Conservation (phyloP, 2,113 vertebrate genomes). For the Chionomys nivalis region DNA sequence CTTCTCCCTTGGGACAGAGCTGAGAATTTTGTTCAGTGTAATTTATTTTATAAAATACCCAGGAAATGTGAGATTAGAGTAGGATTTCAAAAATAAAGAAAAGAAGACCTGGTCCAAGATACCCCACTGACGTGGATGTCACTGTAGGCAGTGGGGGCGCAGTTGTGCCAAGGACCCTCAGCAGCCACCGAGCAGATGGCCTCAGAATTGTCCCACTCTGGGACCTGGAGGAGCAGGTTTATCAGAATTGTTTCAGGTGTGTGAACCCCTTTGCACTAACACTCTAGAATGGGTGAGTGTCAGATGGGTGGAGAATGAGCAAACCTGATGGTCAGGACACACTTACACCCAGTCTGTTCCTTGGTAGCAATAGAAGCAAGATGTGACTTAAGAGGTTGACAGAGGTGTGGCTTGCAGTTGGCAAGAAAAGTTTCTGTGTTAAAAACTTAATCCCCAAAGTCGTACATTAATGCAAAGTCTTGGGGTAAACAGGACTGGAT, state of each 20-base stretch:
- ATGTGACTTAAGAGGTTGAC: background rate
- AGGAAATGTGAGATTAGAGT: background rate
- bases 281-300: too few relatives aligned
- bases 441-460: background rate
- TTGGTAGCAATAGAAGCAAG: too few relatives aligned
- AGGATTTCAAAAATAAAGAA: background rate
- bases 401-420: too few relatives aligned
- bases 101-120: rapidly evolving
- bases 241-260: background rate
- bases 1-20: background rate
- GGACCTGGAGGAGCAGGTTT: rapidly evolving
- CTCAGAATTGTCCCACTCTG: background rate
- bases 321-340: rapidly evolving
- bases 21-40: background rate
- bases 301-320: background rate
- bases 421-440: background rate
- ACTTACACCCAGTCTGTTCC: rapidly evolving
- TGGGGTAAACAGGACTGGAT: background rate
- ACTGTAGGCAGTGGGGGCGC: rapidly evolving
- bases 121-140: too few relatives aligned
- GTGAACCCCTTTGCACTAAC: too few relatives aligned
- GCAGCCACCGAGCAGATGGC: background rate
- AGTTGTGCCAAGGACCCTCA: background rate
- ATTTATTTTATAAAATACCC: background rate
- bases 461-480: background rate